Base-by-base conservation (phyloP, 2,797 vertebrate species). In the Eospalax fontanierii region DNA sequence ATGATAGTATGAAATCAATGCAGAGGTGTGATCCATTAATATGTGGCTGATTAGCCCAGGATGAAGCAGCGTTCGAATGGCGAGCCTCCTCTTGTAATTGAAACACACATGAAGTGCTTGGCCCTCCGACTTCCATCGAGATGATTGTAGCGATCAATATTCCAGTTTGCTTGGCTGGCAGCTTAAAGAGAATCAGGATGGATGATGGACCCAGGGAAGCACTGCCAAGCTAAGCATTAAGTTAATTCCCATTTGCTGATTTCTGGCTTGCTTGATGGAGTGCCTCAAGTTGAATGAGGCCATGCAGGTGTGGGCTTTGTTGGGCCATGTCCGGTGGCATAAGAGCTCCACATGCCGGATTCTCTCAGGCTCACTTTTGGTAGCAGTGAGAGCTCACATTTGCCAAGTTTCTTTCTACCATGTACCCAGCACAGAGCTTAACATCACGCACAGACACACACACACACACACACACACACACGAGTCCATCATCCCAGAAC, bases 91-190 rank as follows among this genome's bases (percentile, higher is more conserved):
- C 78, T 74, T 38, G 68, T 92, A 28, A 94, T 59, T 84, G 96
- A 92, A 80, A 68, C 19, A 3, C 92, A 84, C 74, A 21, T 24
- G 4, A 40, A 88, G 95, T n/a, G 84, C 93, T 88, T 16, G 54
- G 93, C 76, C 83, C 81, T 87, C 87, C 57, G 92, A 71, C 89
- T 79, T 80, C 68, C 73, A 22, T 54, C 0, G 40, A 61, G 96
- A 78, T 70, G 88, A 89, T 40, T 61, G 85, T 35, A 0, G 79
- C 1, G 12, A 94, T 96, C 97, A 61, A 12, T 94, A 90, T 61
- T 89, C 85, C 88, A 50, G 91, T 89, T 70, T 89, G 90, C 86
- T 89, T 79, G 89, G 82, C 88, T 74, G 95, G 95, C 96, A 93
- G 95, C 93, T 95, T 90, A 90, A 40, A 15, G 90, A 87, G 89